These are phyloP conservation scores for Crematogaster levior DNA, from an alignment of 2,888 invertebrate species.

Conservation along the genomic window DNA sequence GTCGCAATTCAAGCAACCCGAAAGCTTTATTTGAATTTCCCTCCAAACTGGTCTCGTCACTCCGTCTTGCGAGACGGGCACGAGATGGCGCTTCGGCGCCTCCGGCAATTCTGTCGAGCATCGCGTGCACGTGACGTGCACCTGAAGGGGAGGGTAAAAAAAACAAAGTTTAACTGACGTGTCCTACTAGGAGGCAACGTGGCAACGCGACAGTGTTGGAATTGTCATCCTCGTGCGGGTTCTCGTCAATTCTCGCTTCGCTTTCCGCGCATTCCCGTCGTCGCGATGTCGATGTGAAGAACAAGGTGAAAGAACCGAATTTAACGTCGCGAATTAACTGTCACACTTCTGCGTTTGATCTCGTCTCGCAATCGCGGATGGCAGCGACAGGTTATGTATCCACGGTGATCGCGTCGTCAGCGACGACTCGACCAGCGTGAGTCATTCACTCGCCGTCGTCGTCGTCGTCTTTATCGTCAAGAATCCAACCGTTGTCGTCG, in stretches of 20 bases:
- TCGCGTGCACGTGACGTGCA: slow-evolving; percentile 36
- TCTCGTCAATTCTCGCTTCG: background rate
- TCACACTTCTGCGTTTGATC: background rate
- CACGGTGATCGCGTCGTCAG: slow-evolving; percentile 53
- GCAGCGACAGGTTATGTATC: slow-evolving; percentile 62
- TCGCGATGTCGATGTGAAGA: background rate
- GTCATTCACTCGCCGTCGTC: slow-evolving; percentile 47
- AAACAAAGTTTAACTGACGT: slow-evolving; percentile 74
- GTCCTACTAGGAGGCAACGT: slow-evolving; percentile 77
- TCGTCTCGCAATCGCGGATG: background rate
- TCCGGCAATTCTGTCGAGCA: background rate
- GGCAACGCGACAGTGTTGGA: slow-evolving; percentile 62
- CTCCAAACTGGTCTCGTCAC: background rate
- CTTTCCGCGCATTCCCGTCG: too few relatives aligned
- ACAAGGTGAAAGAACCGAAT: background rate
- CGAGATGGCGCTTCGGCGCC: background rate
- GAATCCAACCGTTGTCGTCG: background rate
- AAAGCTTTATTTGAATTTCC: background rate
- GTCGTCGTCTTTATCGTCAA: background rate
- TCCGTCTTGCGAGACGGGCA: background rate
- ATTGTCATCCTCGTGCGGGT: background rate
- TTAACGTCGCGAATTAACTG: background rate
- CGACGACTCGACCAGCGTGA: slow-evolving; percentile 29
- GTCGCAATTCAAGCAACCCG: background rate
- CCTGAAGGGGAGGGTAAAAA: slow-evolving; percentile 21